Base-by-base conservation (phyloP, 2,888 invertebrate genomes). In the Cantharis rustica region DNA sequence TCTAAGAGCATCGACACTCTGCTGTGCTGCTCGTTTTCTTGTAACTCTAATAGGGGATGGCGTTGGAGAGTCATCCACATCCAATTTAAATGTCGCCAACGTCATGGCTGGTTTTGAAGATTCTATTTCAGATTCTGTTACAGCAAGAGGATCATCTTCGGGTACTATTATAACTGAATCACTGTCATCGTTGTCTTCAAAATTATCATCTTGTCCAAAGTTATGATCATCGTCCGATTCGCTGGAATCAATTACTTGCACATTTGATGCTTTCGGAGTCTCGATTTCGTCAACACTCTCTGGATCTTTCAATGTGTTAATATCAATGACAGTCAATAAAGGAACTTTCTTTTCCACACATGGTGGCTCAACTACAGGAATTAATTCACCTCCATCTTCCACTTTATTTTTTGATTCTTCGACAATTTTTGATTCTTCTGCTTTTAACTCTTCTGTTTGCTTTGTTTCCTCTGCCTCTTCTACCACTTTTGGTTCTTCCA, bases 131-230 rank as follows among this genome's bases (percentile, higher is more conserved):
- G 85, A 83, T 69, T 84, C 84, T 47, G 47, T n/a, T n/a, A 5
- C 47, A 0, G 86, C 87, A 16, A 89, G 79, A 61, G 89, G 88
- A 84, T 89, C 89, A 10, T 84, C 83, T 83, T 88, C 81, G 77
- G 82, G 77, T 16, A 79, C 77, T 47, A 84, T 82, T 10, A 80
- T 78, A 61, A 81, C 76, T 72, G 82, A 80, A 77, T 79, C 75
- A 77, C 73, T 79, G 70, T 71, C 78, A 72, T 77, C 76, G 16
- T 79, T 81, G 2, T 11, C 69, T 10, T 16, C 62, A 16, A 61
- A 27, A 75, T 62, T 3, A 68, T 20, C 16, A 7, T 26, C 63
- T 20, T 16, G 10, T 20, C 31, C 73, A 61, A 23, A 23, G 47
- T 15, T 62, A 62, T 23, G 16, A 17, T 62, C 66, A 7, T 23